Evolutionary conservation across 2,113 vertebrate species (phyloP).

Genomic region (Anguilla rostrata): DNA sequence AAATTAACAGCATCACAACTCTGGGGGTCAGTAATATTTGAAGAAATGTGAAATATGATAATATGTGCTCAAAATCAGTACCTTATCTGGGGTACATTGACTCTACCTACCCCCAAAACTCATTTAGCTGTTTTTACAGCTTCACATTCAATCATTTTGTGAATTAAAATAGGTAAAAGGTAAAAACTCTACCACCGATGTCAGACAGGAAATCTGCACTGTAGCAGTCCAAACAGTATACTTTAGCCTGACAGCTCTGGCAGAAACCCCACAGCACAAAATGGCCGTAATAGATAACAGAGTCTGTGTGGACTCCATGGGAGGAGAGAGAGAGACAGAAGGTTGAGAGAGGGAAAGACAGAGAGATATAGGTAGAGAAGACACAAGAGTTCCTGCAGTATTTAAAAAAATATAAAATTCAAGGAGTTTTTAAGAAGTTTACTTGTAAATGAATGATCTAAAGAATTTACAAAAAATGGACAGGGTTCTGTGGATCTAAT

Average conservation of each 20-base stretch:
- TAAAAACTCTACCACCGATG: not conserved
- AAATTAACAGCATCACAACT: too few species aligned
- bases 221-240: not conserved
- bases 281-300: not conserved
- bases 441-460: too few species aligned
- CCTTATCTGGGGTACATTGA: not conserved
- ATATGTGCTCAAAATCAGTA: not conserved
- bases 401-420: not conserved
- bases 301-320: not conserved
- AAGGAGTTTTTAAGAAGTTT: too few species aligned
- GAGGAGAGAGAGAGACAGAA: not conserved
- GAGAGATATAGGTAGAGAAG: not conserved
- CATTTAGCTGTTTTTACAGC: not conserved
- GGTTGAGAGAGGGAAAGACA: not conserved
- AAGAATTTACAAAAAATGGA: too few species aligned
- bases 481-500: too few species aligned
- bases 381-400: not conserved
- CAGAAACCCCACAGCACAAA: not conserved
- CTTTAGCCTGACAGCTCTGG: not conserved
- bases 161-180: not conserved
- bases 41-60: not conserved
- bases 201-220: not conserved
- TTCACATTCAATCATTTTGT: not conserved
- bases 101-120: not conserved
- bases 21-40: too few species aligned